Evolutionary conservation across 2,888 invertebrate genomes (phyloP).

Genomic region (Macaria liturata): DNA sequence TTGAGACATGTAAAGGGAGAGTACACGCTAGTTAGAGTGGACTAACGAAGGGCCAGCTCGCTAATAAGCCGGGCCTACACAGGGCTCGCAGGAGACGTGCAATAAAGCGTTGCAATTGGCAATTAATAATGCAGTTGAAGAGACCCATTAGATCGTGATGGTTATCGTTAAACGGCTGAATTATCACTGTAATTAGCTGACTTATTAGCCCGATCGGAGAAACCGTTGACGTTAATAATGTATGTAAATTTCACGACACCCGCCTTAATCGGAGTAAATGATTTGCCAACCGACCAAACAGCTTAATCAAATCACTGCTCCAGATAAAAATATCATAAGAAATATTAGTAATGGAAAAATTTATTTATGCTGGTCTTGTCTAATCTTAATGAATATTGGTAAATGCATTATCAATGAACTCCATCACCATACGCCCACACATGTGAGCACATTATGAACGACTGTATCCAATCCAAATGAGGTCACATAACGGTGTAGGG

Average conservation of each 20-base stretch:
- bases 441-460: constrained; percentile 2
- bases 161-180: constrained; percentile 18
- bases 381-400: neutral
- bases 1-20: constrained; percentile 1
- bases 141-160: constrained; percentile 17
- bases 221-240: constrained; percentile 3
- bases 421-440: constrained; percentile 15
- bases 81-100: constrained; percentile 34
- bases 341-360: neutral
- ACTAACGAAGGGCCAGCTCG: constrained; percentile 9
- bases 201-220: constrained; percentile 12
- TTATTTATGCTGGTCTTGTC: neutral
- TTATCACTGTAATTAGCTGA: constrained; percentile 19
- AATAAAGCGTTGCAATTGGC: constrained; percentile 34
- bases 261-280: too few species aligned
- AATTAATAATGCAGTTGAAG: constrained; percentile 26
- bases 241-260: constrained; percentile 4
- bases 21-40: constrained; percentile 3
- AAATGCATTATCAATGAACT: constrained; percentile 1
- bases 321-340: too few species aligned
- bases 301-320: too few species aligned
- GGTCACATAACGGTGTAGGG: constrained; percentile 22
- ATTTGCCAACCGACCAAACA: too few species aligned
- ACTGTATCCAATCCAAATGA: constrained; percentile 19
- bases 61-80: constrained; percentile 38